Conservation (phyloP, 2,888 invertebrate species). For the Cordylochernes scorpioides region DNA sequence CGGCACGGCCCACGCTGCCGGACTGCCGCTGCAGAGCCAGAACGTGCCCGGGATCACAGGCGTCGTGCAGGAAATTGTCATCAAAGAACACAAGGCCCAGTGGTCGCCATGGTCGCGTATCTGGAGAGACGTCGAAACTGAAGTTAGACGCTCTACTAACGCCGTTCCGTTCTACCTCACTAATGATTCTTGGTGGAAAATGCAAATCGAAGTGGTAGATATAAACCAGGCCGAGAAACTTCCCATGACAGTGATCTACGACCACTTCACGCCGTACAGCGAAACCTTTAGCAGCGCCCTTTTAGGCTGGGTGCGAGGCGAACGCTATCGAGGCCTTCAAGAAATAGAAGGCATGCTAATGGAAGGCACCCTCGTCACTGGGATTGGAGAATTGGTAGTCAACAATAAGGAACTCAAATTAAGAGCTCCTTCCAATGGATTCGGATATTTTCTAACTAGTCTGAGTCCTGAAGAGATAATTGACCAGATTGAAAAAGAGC, state of each 20-base stretch:
- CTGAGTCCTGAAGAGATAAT: slow-evolving; percentile 44
- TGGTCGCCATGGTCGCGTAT: slow-evolving; percentile 1
- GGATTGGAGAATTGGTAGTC: slow-evolving; percentile 44
- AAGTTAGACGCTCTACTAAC: too few relatives aligned
- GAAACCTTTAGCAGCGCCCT: slow-evolving; percentile 48
- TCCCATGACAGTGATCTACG: slow-evolving; percentile 54
- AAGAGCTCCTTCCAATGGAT: slow-evolving; percentile 42
- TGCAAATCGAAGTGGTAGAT: slow-evolving; percentile 34
- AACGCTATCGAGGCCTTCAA: slow-evolving; percentile 49
- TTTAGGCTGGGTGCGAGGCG: slow-evolving; percentile 58
- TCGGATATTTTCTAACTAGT: slow-evolving; percentile 48
- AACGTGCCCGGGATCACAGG: slow-evolving; percentile 44
- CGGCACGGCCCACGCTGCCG: slow-evolving; percentile 40
- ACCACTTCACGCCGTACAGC: slow-evolving; percentile 48
- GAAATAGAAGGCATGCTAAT: slow-evolving; percentile 61
- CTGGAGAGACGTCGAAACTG: too few relatives aligned
- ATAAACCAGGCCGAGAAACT: slow-evolving; percentile 44
- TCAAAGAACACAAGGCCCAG: slow-evolving; percentile 1
- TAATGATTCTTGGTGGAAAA: slow-evolving; percentile 19
- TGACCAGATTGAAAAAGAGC: too few relatives aligned
- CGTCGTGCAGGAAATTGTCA: slow-evolving; percentile 37
- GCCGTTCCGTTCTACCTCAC: slow-evolving; percentile 48
- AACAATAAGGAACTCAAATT: slow-evolving; percentile 34
- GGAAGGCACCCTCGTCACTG: slow-evolving; percentile 49
- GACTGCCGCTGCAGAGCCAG: slow-evolving; percentile 43